These are phyloP conservation scores for Procambarus clarkii DNA, from an alignment of 1,140 invertebrate species.

Conservation along the genomic window DNA sequence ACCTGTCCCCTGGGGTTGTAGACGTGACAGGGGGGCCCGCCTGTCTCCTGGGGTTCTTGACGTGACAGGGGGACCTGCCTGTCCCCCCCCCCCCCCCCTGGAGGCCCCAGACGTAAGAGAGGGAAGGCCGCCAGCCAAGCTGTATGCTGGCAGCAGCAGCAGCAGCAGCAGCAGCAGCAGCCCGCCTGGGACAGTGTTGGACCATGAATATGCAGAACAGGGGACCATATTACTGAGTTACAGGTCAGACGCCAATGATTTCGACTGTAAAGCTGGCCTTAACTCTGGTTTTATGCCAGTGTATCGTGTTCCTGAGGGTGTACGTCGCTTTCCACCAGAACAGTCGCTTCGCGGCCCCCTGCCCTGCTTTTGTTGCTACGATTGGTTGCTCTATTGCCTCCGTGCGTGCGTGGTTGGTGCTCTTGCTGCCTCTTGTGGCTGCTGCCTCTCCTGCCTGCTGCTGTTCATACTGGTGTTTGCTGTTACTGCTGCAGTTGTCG, in stretches of 20 bases:
- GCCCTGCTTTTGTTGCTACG: background rate
- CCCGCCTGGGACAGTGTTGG: background rate
- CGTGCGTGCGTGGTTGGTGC: too few relatives aligned
- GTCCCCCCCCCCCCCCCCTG: too few relatives aligned
- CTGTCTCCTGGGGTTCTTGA: too few relatives aligned
- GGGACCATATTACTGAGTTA: conserved; percentile 26
- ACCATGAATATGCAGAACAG: conserved; percentile 28
- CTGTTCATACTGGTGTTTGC: too few relatives aligned
- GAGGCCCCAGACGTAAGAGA: too few relatives aligned
- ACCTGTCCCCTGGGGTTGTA: too few relatives aligned
- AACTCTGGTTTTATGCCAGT: conserved; percentile 29
- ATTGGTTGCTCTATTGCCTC: background rate
- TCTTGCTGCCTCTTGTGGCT: too few relatives aligned
- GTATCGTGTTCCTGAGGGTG: conserved; percentile 8
- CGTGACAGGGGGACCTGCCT: too few relatives aligned
- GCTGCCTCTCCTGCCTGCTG: too few relatives aligned
- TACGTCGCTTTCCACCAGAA: conserved; percentile 4
- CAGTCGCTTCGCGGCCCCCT: conserved; percentile 1
- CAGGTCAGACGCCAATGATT: conserved; percentile 39
- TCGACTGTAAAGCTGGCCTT: conserved; percentile 14
- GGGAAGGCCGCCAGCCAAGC: too few relatives aligned
- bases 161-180: background rate
- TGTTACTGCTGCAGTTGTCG: too few relatives aligned
- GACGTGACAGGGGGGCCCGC: too few relatives aligned
- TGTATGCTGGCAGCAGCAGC: background rate